These are phyloP conservation scores for Brachyptera risi DNA, from an alignment of 2,888 invertebrate species.

Conservation along the genomic window DNA sequence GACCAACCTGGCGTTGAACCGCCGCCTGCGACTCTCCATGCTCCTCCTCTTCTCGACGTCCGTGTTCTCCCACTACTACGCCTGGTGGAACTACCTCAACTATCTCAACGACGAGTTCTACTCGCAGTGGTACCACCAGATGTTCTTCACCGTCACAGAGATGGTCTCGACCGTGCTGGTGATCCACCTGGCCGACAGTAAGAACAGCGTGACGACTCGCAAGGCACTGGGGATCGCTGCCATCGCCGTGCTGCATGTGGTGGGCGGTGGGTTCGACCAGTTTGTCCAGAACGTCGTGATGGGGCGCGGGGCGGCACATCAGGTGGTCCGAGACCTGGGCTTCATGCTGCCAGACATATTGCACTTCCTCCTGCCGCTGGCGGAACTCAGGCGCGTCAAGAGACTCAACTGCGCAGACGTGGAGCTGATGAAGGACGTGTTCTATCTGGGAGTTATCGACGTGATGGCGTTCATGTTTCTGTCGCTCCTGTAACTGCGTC, in stretches of 20 bases:
- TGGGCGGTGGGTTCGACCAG: conserved; percentile 61
- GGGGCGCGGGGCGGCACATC: conserved; percentile 61
- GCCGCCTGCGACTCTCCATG: conserved; percentile 56
- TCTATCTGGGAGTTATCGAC: too few species aligned
- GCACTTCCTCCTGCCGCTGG: not conserved
- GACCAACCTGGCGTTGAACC: conserved; percentile 49
- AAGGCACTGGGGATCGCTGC: conserved; percentile 55
- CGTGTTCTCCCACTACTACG: conserved; percentile 64
- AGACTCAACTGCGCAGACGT: too few species aligned
- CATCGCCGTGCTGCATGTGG: conserved; percentile 58
- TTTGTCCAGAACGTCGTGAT: conserved; percentile 59
- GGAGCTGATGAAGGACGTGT: too few species aligned
- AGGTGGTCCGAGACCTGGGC: conserved; percentile 45
- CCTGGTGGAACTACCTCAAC: conserved; percentile 67
- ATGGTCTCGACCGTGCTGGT: conserved; percentile 56
- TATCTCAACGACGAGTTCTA: conserved; percentile 69
- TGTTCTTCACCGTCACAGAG: conserved; percentile 61
- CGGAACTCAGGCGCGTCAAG: not conserved
- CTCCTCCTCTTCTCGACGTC: conserved; percentile 56
- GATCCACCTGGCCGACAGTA: conserved; percentile 53
- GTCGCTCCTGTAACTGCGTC: too few species aligned
- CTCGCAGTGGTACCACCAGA: conserved; percentile 63
- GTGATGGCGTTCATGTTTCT: too few species aligned
- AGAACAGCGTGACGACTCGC: conserved; percentile 49
- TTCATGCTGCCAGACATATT: conserved; percentile 21